phyloP scores from a whole-genome alignment of 2,888 invertebrate species.

The Leptinotarsa haldemani region DNA sequence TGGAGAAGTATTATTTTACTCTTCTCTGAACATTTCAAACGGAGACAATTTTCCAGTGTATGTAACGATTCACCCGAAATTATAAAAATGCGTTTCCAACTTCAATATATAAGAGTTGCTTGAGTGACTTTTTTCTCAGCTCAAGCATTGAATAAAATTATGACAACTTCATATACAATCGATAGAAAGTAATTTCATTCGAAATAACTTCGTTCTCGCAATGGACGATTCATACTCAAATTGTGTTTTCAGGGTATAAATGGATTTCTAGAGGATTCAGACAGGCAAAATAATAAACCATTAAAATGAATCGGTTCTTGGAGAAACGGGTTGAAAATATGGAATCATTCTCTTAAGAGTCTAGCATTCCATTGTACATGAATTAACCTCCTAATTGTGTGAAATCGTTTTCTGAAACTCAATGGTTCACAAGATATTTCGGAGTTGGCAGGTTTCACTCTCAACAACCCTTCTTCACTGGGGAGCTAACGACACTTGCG shows the following conservation, averaged over 20 bases:
- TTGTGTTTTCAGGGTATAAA: not conserved
- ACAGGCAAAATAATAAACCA: not conserved
- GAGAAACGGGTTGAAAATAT: conserved; percentile 8
- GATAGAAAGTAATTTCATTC: too few species aligned
- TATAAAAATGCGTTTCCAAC: too few species aligned
- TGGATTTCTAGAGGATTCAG: not conserved
- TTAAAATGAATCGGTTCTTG: not conserved
- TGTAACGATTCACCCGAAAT: too few species aligned
- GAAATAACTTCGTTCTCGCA: too few species aligned
- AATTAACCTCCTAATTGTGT: conserved; percentile 8
- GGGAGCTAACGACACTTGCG: not conserved
- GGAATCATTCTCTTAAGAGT: not conserved
- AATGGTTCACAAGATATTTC: conserved; percentile 5
- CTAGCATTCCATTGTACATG: conserved; percentile 6
- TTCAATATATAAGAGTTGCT: too few species aligned
- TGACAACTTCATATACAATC: too few species aligned
- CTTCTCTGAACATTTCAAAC: too few species aligned
- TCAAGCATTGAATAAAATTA: too few species aligned
- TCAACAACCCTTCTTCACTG: not conserved
- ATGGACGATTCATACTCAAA: too few species aligned
- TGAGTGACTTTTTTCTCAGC: too few species aligned
- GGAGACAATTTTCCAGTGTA: too few species aligned
- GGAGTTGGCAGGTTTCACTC: conserved; percentile 15
- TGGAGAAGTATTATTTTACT: too few species aligned
- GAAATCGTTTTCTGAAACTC: conserved; percentile 13